Conservation (phyloP, 2,113 vertebrate species). For the Cryptoleucopteryx plumbea region DNA sequence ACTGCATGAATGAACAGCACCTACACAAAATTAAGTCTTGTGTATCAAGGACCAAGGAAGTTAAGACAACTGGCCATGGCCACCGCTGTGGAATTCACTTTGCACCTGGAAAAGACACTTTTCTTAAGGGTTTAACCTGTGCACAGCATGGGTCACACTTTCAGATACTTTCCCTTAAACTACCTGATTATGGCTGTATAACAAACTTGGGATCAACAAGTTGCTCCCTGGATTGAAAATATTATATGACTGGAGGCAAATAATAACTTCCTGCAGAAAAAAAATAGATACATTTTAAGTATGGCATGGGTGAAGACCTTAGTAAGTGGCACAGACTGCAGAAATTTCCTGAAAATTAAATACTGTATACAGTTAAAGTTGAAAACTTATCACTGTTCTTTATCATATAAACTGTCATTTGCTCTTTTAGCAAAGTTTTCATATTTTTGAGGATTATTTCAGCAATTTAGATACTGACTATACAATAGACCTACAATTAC, state of each 20-base stretch:
- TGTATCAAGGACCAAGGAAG: not conserved
- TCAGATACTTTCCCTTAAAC: not conserved
- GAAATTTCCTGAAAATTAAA: not conserved
- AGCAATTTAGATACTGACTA: not conserved
- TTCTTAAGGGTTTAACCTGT: not conserved
- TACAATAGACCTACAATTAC: not conserved
- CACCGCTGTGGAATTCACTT: not conserved
- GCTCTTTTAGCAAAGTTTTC: not conserved
- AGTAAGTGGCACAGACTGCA: not conserved
- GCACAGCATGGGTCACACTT: not conserved
- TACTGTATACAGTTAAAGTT: not conserved
- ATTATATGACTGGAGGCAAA: not conserved
- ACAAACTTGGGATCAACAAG: not conserved
- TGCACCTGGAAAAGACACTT: not conserved
- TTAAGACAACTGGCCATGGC: not conserved
- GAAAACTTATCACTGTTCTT: not conserved
- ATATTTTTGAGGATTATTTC: not conserved
- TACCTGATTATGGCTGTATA: not conserved
- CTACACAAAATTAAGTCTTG: not conserved
- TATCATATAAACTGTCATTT: not conserved
- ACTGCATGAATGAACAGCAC: not conserved
- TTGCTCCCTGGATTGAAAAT: not conserved
- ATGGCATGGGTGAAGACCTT: not conserved
- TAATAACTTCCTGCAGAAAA: not conserved
- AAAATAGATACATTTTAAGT: fast-evolving